Base-by-base conservation (phyloP, 2,797 vertebrate genomes). In the Pipistrellus pipistrellus region DNA sequence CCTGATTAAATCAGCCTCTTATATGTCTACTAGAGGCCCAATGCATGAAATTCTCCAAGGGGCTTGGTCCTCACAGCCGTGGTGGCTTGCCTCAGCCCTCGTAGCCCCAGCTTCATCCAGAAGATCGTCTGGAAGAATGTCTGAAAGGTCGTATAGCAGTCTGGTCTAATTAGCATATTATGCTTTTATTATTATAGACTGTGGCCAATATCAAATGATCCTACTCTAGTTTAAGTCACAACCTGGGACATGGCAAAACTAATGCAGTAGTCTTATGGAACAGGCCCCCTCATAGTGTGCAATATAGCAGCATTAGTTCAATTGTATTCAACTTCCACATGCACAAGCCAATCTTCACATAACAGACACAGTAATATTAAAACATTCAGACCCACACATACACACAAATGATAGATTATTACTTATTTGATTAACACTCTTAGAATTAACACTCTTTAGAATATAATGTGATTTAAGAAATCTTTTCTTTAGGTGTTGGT, bases 401-500 rank as follows among this genome's bases (percentile, higher is more conserved):
- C 3, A 38, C n/a, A 64, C 38, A 86, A 14, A 64, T 18, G 7
- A 68, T 51, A 8, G 51, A 23, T 69, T 87, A 23, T 32, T 53
- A 68, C 9, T 48, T 15, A 23, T 8, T 69, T 64, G 18, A 4
- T 81, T 64, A 57, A 38, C 3, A n/a, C 0, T 75, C 15, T 73
- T 87, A 44, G 44, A 44, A 44, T 44, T 44, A 44, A 44, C 85
- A 3, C 14, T 48, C 11, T 55, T 75, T 64, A 62, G 7, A 1
- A 44, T 76, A 64, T 11, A 88, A 38, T 66, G 30, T 21, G 17
- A 88, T 76, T 48, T 12, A 66, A 55, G 27, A 72, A 62, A 20
- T 80, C n/a, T 75, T 85, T 89, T 59, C 7, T 32, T n/a, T 68
- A 77, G n/a, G 71, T 46, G 72, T 85, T 93, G 25, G 15, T 78